Conservation (phyloP, 2,113 vertebrate species). For the Micromys minutus region DNA sequence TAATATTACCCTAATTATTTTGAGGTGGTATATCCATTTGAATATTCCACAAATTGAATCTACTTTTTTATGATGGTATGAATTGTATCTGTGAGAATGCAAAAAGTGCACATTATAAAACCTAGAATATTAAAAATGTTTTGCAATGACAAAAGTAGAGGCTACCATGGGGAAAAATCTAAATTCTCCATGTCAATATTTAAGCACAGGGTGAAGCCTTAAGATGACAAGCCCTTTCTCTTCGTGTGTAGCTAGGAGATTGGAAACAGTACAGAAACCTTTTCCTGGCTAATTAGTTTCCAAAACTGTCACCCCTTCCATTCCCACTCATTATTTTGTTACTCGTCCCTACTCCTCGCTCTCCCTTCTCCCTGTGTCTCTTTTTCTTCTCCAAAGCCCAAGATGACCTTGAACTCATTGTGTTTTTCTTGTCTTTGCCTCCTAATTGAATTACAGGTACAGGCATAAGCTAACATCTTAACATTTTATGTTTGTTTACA, state of each 20-base stretch:
- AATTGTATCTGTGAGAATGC: neutral
- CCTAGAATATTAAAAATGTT: neutral
- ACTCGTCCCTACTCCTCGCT: neutral
- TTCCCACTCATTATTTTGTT: neutral
- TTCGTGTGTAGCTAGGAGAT: neutral
- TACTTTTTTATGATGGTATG: constrained; percentile 14
- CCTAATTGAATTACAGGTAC: neutral
- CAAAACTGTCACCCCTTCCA: no score
- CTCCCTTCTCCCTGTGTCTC: neutral
- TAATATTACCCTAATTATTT: constrained; percentile 24
- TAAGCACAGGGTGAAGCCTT: neutral
- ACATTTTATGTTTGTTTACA: neutral
- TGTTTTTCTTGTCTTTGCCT: neutral
- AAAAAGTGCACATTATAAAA: neutral
- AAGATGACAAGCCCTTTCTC: neutral
- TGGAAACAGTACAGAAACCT: neutral
- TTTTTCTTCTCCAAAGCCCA: neutral
- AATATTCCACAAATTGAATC: constrained; percentile 23
- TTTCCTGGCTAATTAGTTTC: neutral
- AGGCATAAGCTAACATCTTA: neutral
- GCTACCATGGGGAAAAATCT: neutral
- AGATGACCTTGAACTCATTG: neutral
- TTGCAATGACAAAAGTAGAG: neutral
- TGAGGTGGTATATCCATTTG: neutral
- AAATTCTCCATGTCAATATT: neutral